phyloP scores from a whole-genome alignment of 2,888 invertebrate genomes.

The Caenorhabditis wallacei region DNA sequence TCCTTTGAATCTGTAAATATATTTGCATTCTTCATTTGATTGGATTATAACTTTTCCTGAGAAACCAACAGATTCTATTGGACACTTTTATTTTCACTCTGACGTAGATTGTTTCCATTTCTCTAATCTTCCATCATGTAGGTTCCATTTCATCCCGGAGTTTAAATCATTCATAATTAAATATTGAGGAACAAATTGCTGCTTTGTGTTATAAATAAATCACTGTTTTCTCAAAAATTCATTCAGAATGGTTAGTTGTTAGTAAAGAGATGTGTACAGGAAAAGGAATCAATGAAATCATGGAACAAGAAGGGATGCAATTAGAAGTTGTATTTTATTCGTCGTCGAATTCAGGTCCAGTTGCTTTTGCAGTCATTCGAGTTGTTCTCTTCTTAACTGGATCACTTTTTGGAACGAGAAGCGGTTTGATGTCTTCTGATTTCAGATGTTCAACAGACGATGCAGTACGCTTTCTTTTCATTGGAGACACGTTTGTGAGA shows the following conservation, averaged over 20 bases:
- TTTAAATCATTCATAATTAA: neutral
- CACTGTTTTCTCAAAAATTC: neutral
- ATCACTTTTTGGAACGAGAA: constrained; percentile 23
- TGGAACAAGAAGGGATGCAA: constrained; percentile 9
- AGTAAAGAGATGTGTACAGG: constrained; percentile 23
- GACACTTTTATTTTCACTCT: neutral
- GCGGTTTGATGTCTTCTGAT: constrained; percentile 39
- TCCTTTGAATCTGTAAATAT: neutral
- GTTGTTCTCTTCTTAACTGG: constrained; percentile 55
- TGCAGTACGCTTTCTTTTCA: constrained; percentile 56
- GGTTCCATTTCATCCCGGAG: neutral
- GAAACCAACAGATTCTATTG: neutral
- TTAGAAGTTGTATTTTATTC: constrained; percentile 13
- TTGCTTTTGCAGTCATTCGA: constrained; percentile 43
- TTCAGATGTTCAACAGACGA: constrained; percentile 40
- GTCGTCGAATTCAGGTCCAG: constrained; percentile 58
- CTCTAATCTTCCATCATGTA: neutral
- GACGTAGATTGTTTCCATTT: neutral
- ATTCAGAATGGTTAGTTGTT: neutral
- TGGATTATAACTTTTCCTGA: neutral
- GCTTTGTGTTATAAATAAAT: constrained; percentile 4
- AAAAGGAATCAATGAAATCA: constrained; percentile 22
- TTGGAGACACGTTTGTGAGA: constrained; percentile 43
- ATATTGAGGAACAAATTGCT: constrained; percentile 5
- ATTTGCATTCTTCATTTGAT: neutral